These are phyloP conservation scores for Clarias fuscus DNA, from an alignment of 2,797 vertebrate species.

Conservation along the genomic window DNA sequence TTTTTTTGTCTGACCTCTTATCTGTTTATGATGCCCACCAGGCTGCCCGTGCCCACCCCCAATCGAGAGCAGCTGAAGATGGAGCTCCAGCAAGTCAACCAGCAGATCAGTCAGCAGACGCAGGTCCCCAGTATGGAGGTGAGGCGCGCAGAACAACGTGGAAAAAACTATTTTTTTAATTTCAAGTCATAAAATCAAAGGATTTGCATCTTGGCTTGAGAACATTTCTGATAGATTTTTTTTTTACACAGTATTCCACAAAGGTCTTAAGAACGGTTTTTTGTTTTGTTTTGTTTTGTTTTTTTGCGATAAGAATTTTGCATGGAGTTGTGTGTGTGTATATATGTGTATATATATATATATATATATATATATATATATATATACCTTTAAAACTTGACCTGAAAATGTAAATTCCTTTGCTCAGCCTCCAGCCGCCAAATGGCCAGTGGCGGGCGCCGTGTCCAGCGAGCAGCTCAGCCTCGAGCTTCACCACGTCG, in stretches of 20 bases:
- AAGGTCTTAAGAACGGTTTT: no score
- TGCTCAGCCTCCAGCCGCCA: conserved; percentile 74
- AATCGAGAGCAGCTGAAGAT: conserved; percentile 95
- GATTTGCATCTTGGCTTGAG: no score
- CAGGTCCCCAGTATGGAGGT: conserved; percentile 92
- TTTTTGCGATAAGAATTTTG: no score
- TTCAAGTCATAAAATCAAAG: background rate
- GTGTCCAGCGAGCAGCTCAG: conserved; percentile 97
- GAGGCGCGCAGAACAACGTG: conserved; percentile 32
- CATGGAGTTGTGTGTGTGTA: no score
- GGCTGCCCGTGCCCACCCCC: conserved; percentile 73
- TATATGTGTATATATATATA: no score
- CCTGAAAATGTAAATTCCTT: background rate
- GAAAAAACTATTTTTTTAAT: background rate
- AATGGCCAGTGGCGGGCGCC: conserved; percentile 84
- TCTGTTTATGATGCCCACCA: conserved; percentile 43
- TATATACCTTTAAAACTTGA: background rate
- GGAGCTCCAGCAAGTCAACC: conserved; percentile 95
- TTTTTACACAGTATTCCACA: no score
- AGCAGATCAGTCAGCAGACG: conserved; percentile 96
- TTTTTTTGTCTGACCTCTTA: background rate
- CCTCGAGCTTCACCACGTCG: conserved; percentile 95
- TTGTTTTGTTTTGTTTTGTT: no score
- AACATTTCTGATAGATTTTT: no score
- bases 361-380: no score